These are phyloP conservation scores for Dorcus parallelipipedus DNA, from an alignment of 2,888 invertebrate genomes.

Conservation along the genomic window DNA sequence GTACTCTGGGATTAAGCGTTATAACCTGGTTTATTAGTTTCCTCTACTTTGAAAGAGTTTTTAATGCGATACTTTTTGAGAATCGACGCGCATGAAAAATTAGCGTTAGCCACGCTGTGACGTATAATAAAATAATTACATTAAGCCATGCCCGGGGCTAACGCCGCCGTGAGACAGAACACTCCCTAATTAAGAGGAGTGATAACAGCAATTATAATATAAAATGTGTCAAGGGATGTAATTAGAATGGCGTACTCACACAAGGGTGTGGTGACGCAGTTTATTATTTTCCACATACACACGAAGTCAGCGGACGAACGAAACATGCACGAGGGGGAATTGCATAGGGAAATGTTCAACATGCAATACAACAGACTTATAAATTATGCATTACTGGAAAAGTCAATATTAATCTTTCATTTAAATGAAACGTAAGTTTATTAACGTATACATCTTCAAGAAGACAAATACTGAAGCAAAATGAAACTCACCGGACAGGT, in stretches of 20 bases:
- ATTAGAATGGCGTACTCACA: constrained; percentile 12
- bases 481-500: no score
- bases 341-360: no score
- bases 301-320: no score
- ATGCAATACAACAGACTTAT: no score
- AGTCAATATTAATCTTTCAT: no score
- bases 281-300: no score
- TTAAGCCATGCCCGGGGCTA: background rate
- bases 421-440: no score
- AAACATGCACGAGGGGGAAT: no score
- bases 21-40: constrained; percentile 9
- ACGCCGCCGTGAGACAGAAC: constrained; percentile 22
- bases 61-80: constrained; percentile 9
- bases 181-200: constrained; percentile 41
- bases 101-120: no score
- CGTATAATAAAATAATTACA: constrained; percentile 6
- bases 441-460: no score
- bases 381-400: no score
- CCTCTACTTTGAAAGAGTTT: constrained; percentile 15
- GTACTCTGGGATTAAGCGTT: constrained; percentile 18
- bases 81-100: background rate
- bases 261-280: constrained; percentile 11
- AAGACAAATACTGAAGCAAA: no score
- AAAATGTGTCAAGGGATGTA: constrained; percentile 39
- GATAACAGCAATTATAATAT: constrained; percentile 44